phyloP scores from a whole-genome alignment of 2,797 vertebrate species.

The Rhinoraja longicauda region DNA sequence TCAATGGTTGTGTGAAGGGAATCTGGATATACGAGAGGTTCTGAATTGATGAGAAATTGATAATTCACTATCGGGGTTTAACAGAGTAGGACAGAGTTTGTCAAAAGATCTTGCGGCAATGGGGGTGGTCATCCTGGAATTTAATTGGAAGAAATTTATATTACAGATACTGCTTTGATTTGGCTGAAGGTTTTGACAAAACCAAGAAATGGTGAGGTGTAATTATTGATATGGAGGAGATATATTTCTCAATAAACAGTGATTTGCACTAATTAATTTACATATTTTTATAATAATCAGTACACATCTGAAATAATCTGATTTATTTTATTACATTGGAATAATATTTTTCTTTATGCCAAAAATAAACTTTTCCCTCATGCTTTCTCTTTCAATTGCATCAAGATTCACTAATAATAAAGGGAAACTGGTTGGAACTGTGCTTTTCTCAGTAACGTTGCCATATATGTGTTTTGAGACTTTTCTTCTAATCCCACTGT shows the following conservation, averaged over 20 bases:
- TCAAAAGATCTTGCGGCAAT: not conserved
- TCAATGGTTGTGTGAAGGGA: not conserved
- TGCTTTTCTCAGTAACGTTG: not conserved
- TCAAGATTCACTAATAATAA: not conserved
- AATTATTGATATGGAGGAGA: not conserved
- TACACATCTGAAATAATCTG: not conserved
- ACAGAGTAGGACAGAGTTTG: not conserved
- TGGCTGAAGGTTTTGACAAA: not conserved
- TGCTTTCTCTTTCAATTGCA: not conserved
- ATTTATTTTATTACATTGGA: constrained; percentile 40
- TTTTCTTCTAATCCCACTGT: not conserved
- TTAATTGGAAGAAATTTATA: constrained; percentile 6
- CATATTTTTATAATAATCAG: not conserved
- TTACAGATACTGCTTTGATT: not conserved
- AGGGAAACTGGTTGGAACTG: not conserved
- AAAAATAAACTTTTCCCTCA: not conserved
- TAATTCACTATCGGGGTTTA: too few relatives aligned
- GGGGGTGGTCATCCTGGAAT: not conserved
- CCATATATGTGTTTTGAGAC: not conserved
- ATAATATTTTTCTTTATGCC: constrained; percentile 42
- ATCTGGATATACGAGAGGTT: not conserved
- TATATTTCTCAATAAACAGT: not conserved
- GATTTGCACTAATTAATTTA: not conserved
- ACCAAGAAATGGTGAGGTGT: not conserved
- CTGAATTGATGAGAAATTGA: not conserved